Conservation (phyloP, 1,140 invertebrate species). For the Lucilia cuprina region DNA sequence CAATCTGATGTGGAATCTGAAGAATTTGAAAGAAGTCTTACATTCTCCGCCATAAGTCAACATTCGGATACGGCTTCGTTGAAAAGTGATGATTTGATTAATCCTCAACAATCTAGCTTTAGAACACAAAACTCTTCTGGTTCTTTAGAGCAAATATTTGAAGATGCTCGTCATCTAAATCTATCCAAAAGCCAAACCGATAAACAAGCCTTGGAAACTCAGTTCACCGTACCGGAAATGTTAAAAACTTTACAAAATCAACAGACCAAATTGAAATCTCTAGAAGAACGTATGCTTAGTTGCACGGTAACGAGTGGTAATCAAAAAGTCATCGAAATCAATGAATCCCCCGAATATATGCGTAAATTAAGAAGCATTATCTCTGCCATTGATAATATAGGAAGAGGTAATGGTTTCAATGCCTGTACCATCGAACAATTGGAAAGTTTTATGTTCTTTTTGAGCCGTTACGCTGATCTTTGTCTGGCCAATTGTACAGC, state of each 20-base stretch:
- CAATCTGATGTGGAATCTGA: slow-evolving; percentile 55
- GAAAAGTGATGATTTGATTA: slow-evolving; percentile 6
- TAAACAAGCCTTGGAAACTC: background rate
- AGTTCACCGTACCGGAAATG: slow-evolving; percentile 48
- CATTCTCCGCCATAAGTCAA: slow-evolving; percentile 45
- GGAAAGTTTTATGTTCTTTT: slow-evolving; percentile 56
- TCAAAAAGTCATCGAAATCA: slow-evolving; percentile 42
- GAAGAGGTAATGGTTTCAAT: slow-evolving; percentile 47
- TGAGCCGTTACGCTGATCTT: slow-evolving; percentile 53
- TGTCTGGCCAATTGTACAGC: slow-evolving; percentile 54
- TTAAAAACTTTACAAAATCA: slow-evolving; percentile 47
- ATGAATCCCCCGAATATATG: slow-evolving; percentile 47
- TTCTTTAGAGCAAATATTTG: background rate
- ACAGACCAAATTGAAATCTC: slow-evolving; percentile 45
- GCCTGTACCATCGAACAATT: slow-evolving; percentile 50
- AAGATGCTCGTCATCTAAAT: background rate
- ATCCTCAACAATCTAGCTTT: background rate
- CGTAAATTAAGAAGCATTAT: slow-evolving; percentile 47
- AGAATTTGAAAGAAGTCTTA: slow-evolving; percentile 46
- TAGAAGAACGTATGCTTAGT: slow-evolving; percentile 49
- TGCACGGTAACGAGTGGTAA: slow-evolving; percentile 44
- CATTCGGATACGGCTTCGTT: background rate
- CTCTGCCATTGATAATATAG: slow-evolving; percentile 51
- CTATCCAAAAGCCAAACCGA: slow-evolving; percentile 1
- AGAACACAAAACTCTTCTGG: background rate